Evolutionary conservation across 2,888 invertebrate species (phyloP).

Genomic region (Philonicus albiceps): DNA sequence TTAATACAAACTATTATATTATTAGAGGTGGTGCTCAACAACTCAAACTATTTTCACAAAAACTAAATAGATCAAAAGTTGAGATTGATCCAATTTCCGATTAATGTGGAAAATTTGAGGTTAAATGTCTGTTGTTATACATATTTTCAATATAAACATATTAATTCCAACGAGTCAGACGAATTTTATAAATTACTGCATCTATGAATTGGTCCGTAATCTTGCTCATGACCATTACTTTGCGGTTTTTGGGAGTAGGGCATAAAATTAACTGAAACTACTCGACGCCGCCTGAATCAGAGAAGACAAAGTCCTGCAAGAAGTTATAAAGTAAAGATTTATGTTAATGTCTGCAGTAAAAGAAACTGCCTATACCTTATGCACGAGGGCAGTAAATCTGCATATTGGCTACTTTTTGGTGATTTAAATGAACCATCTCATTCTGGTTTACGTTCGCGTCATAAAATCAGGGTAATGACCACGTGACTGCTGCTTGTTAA

Average conservation of each 20-base stretch:
- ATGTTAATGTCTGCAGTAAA: slow-evolving; percentile 8
- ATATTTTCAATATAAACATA: background rate
- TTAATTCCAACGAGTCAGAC: background rate
- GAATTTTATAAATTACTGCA: background rate
- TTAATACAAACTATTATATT: no score
- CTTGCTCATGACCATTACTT: background rate
- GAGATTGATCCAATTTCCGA: background rate
- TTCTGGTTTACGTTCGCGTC: slow-evolving; percentile 15
- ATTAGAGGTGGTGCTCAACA: no score
- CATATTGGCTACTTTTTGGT: slow-evolving; percentile 20
- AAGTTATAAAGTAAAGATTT: background rate
- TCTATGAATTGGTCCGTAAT: background rate
- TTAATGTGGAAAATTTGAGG: background rate
- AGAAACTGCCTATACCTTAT: slow-evolving; percentile 2
- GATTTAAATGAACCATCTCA: background rate
- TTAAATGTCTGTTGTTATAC: background rate
- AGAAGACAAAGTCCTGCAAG: slow-evolving; percentile 1
- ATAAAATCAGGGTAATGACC: slow-evolving; percentile 22
- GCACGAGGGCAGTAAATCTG: background rate
- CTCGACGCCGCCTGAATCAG: background rate
- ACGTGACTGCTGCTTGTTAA: background rate
- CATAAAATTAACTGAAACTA: background rate
- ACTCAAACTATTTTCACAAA: background rate
- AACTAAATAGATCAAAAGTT: background rate
- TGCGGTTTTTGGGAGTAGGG: background rate